Evolutionary conservation across 2,888 invertebrate genomes (phyloP).

Genomic region (Seira musarum): DNA sequence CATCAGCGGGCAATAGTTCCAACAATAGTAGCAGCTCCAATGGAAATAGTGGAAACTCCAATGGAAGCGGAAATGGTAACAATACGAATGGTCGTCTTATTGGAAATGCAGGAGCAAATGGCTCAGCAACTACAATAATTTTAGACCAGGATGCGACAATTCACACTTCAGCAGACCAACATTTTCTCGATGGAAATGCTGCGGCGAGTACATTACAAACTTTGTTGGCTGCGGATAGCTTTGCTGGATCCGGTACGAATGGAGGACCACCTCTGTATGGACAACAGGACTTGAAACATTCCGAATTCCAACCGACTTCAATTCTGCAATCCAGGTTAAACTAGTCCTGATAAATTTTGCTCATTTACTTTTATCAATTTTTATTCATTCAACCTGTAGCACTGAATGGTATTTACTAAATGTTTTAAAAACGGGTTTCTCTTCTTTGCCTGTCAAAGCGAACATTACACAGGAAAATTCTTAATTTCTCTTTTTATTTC

Average conservation of each 20-base stretch:
- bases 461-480: slow-evolving; percentile 21
- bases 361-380: slow-evolving; percentile 16
- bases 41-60: neutral
- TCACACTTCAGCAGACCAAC: slow-evolving; percentile 65
- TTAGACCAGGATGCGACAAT: slow-evolving; percentile 68
- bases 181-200: slow-evolving; percentile 53
- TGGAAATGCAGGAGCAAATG: slow-evolving; percentile 16
- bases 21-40: neutral
- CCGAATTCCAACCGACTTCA: slow-evolving; percentile 62
- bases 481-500: slow-evolving; percentile 47
- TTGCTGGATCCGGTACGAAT: slow-evolving; percentile 32
- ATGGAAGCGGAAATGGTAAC: slow-evolving; percentile 31
- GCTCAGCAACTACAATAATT: slow-evolving; percentile 22
- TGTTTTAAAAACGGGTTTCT: slow-evolving; percentile 12
- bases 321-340: slow-evolving; percentile 69
- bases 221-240: slow-evolving; percentile 57
- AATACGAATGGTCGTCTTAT: slow-evolving; percentile 27
- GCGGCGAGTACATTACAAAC: slow-evolving; percentile 60
- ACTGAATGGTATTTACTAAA: slow-evolving; percentile 36
- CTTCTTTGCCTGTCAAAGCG: slow-evolving; percentile 48
- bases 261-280: slow-evolving; percentile 51
- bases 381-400: slow-evolving; percentile 33
- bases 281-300: slow-evolving; percentile 59
- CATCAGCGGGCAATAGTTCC: slow-evolving; percentile 33
- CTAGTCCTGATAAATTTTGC: slow-evolving; percentile 50